Base-by-base conservation (phyloP, 2,888 invertebrate genomes). In the Eilema depressum region DNA sequence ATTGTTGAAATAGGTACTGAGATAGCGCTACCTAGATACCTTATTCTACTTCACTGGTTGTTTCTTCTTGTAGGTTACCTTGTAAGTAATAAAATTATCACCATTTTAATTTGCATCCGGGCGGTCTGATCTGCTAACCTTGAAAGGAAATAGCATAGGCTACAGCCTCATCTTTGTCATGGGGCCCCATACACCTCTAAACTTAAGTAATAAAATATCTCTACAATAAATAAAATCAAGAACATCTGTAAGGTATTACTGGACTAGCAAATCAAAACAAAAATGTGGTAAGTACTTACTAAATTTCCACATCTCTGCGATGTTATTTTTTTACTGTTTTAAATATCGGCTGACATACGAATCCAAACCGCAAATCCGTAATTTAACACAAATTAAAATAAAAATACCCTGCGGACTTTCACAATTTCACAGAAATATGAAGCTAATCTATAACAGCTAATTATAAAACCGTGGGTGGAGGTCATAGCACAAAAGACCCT, bases 371-470 rank as follows among this genome's bases (percentile, higher is more conserved):
- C 53, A n/a, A 53, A 53, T 53, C 53, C 53, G n/a, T 10, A 47
- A 53, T 53, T n/a, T 53, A n/a, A 53, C 53, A 63, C 60, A 61
- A 53, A 53, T n/a, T 0, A 53, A 53, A 53, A n/a, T 10, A 53
- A 53, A 53, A 53, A 53, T 53, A 53, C 53, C 53, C n/a, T n/a
- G 53, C 10, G 53, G n/a, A 20, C 53, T 53, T 53, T 53, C 53
- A 53, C 53, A 53, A 53, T 53, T 53, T 53, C 53, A 53, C 53
- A 53, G 53, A 53, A 53, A 53, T 53, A 53, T n/a, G 20, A n/a
- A 53, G 20, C n/a, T 53, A n/a, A 47, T 47, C 47, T 47, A 20
- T 20, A 47, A 5, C 20, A 20, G 20, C 17, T 47, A 20, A 53
- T 53, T 53, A 53, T 53, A 53, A n/a, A 53, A 53, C 53, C n/a